Evolutionary conservation across 2,797 vertebrate genomes (phyloP), one percentile per base, ranked within the genome.

Genomic region (Danio albolineatus): DNA sequence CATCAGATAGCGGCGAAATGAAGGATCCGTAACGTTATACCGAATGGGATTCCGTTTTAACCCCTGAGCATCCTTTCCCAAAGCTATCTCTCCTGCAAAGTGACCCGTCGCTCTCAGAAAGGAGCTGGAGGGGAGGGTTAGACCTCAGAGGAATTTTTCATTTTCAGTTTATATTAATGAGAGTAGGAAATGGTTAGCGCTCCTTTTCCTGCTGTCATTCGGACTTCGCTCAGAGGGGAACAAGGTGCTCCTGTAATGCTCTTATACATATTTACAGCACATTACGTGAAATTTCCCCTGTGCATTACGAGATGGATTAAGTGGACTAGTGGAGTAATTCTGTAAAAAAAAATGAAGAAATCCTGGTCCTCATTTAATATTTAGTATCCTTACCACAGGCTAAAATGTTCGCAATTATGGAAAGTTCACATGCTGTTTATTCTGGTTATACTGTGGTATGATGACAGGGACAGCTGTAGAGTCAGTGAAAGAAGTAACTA

Each of bases 141-240:
- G 79, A 41, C 10, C 70, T 79, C 57, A 0, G 76, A 84, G 90
- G 73, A 48, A 80, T 87, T 88, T 84, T 88, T 87, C 84, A 71
- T 60, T 88, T 86, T 89, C 85, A 86, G 86, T 89, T 90, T 85
- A 88, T 88, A 90, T 91, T 91, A 91, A 92, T 90, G 87, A 86
- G 84, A 79, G 82, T 71, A 64, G 87, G 89, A 90, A 89, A 91
- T 88, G 87, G 88, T 86, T 66, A 61, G 17, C 54, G 67, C 80
- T 83, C 71, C 51, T 60, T 69, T 78, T 74, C 38, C 43, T 54
- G 38, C 56, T 16, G 61, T 83, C 72, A 16, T 46, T 80, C 48
- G 10, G 38, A 28, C 80, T 49, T 86, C 84, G 86, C 86, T 89
- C 85, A 77, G 86, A 87, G 83, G 61, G 62, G 28, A 85, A 82